Percentiles rank a stretch among this genome's conserved stretches.
These are phyloP conservation scores for Mylabris sibirica DNA, from an alignment of 2,888 invertebrate species.

Conservation along the genomic window DNA sequence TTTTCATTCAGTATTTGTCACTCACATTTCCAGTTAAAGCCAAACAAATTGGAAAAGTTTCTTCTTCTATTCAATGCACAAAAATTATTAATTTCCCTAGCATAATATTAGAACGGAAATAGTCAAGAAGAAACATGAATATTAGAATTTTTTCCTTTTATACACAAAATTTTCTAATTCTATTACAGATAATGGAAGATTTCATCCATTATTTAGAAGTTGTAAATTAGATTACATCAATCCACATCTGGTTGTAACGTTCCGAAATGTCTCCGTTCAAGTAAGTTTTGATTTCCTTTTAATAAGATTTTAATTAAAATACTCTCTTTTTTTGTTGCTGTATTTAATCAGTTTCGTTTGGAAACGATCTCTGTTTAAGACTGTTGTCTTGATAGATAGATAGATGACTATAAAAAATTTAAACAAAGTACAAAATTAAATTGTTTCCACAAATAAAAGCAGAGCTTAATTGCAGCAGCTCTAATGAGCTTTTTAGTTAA, in stretches of 20 bases:
- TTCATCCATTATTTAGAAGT: conserved; percentile 78
- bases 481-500: conserved; percentile 14
- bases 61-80: neutral
- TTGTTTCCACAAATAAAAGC: conserved; percentile 9
- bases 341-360: neutral
- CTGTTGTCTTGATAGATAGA: neutral
- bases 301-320: neutral
- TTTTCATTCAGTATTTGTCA: neutral
- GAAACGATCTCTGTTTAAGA: neutral
- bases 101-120: neutral
- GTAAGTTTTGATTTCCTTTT: conserved; percentile 64
- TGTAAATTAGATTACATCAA: conserved; percentile 75
- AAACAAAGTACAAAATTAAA: conserved; percentile 1
- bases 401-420: neutral
- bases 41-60: conserved; percentile 10
- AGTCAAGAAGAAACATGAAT: neutral
- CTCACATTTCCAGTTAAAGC: neutral
- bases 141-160: neutral
- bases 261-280: conserved; percentile 75
- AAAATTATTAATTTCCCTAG: neutral
- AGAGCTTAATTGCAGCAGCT: conserved; percentile 16
- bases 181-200: conserved; percentile 73
- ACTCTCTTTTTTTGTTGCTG: too few relatives aligned
- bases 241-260: conserved; percentile 74
- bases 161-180: neutral